These are phyloP conservation scores for Urocyon cinereoargenteus DNA, from an alignment of 2,797 vertebrate species.

Conservation along the genomic window DNA sequence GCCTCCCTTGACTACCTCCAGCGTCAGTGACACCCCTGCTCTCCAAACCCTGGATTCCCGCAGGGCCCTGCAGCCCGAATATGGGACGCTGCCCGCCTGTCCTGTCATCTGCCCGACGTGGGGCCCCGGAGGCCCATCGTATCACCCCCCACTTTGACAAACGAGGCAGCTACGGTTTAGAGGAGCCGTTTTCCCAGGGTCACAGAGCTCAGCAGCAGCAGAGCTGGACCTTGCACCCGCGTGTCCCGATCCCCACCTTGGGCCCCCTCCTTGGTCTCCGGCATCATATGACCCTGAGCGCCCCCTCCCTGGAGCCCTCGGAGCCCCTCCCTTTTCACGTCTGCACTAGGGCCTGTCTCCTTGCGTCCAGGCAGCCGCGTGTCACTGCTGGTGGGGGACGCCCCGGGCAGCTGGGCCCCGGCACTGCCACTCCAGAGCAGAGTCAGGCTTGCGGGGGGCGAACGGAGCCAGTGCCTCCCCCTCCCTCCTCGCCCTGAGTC, in stretches of 20 bases:
- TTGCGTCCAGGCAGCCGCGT: background rate
- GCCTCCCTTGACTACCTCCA: background rate
- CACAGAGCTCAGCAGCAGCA: background rate
- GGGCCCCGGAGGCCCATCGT: background rate
- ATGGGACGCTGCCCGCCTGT: background rate
- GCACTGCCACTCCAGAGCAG: fast-evolving
- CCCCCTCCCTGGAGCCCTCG: background rate
- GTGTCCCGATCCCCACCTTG: background rate
- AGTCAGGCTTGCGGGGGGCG: background rate
- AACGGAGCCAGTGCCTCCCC: background rate
- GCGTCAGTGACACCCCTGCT: background rate
- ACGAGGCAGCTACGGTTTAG: background rate
- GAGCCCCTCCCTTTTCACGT: background rate
- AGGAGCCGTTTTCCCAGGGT: background rate
- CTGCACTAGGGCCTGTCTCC: background rate
- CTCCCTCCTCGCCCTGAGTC: fast-evolving
- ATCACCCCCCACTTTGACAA: background rate
- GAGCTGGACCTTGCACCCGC: background rate
- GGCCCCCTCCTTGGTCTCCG: background rate
- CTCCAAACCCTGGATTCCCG: background rate
- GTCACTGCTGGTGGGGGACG: background rate
- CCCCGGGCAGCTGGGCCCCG: background rate
- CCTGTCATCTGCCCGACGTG: background rate
- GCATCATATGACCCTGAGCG: background rate
- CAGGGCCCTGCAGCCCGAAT: background rate